Conservation (phyloP, 2,113 vertebrate species). For the Brachyistius frenatus region DNA sequence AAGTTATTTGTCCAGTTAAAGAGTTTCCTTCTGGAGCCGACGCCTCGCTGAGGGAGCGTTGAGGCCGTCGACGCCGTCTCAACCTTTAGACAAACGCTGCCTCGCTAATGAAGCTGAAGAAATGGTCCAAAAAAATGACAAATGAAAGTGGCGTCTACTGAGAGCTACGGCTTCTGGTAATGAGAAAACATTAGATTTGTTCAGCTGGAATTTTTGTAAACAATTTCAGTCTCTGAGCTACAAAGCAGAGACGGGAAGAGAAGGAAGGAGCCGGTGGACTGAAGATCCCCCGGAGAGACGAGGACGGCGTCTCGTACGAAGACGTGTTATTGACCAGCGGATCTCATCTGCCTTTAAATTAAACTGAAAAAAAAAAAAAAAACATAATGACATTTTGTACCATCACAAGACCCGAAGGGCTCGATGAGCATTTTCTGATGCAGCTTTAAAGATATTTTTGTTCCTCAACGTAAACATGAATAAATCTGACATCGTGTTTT, state of each 20-base stretch:
- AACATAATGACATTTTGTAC: too few relatives aligned
- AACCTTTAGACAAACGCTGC: constrained; percentile 35
- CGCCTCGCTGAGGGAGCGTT: constrained; percentile 9
- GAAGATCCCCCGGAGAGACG: constrained; percentile 1
- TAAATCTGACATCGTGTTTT: too few relatives aligned
- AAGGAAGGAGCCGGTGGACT: constrained; percentile 24
- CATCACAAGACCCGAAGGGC: too few relatives aligned
- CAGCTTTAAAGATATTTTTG: too few relatives aligned
- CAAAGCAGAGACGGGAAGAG: constrained; percentile 27
- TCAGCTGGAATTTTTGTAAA: constrained; percentile 49
- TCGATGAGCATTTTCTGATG: too few relatives aligned
- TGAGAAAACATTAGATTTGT: constrained; percentile 58
- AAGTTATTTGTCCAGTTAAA: constrained; percentile 36
- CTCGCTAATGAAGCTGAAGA: constrained; percentile 64
- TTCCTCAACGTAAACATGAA: too few relatives aligned
- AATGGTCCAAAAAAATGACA: background rate
- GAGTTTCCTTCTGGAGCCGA: constrained; percentile 19
- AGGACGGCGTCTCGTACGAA: background rate
- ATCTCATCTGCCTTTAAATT: background rate
- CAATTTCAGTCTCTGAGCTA: constrained; percentile 55
- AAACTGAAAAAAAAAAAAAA: background rate
- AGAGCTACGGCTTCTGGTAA: constrained; percentile 61
- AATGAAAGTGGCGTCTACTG: constrained; percentile 13
- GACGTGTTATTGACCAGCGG: background rate
- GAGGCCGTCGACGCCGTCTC: constrained; percentile 21